phyloP scores from a whole-genome alignment of 2,113 vertebrate species.

The Gymnobelideus leadbeateri region DNA sequence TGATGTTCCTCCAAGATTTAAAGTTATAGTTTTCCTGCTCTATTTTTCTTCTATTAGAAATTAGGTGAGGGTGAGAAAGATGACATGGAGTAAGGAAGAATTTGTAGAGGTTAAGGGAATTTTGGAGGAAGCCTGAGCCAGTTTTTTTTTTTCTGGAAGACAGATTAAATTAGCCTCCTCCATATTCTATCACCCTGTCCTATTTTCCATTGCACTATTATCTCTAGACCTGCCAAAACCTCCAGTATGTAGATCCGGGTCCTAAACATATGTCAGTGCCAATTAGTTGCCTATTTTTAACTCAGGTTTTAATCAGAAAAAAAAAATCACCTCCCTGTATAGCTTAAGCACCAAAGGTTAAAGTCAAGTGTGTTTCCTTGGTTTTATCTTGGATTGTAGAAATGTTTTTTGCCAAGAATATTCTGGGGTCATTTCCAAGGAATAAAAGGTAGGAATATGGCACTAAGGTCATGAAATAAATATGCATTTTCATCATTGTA shows the following conservation, averaged over 20 bases:
- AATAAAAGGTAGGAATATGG: slow-evolving; percentile 63
- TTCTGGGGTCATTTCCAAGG: slow-evolving; percentile 66
- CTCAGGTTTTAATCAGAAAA: slow-evolving; percentile 64
- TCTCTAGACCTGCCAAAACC: slow-evolving; percentile 67
- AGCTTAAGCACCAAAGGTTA: slow-evolving; percentile 62
- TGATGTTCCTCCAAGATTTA: slow-evolving; percentile 69
- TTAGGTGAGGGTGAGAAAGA: slow-evolving; percentile 63
- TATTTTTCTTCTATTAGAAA: slow-evolving; percentile 72
- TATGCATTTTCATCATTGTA: slow-evolving; percentile 70
- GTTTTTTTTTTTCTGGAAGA: slow-evolving; percentile 77
- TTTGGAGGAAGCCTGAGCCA: slow-evolving; percentile 72
- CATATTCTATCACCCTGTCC: slow-evolving; percentile 72
- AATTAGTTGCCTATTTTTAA: slow-evolving; percentile 74
- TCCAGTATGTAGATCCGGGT: slow-evolving; percentile 36
- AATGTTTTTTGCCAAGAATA: slow-evolving; percentile 64
- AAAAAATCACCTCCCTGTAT: slow-evolving; percentile 66
- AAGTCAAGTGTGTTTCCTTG: slow-evolving; percentile 49
- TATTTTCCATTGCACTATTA: slow-evolving; percentile 72
- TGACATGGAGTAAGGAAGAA: slow-evolving; percentile 74
- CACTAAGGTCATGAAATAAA: slow-evolving; percentile 66
- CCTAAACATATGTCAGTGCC: slow-evolving; percentile 48
- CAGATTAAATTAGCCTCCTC: slow-evolving; percentile 67
- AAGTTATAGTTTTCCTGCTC: slow-evolving; percentile 83
- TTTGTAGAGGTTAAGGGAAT: slow-evolving; percentile 78
- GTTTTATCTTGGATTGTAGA: slow-evolving; percentile 55